Base-by-base conservation (phyloP, 2,888 invertebrate genomes). In the Brachynemurus nebulosus region DNA sequence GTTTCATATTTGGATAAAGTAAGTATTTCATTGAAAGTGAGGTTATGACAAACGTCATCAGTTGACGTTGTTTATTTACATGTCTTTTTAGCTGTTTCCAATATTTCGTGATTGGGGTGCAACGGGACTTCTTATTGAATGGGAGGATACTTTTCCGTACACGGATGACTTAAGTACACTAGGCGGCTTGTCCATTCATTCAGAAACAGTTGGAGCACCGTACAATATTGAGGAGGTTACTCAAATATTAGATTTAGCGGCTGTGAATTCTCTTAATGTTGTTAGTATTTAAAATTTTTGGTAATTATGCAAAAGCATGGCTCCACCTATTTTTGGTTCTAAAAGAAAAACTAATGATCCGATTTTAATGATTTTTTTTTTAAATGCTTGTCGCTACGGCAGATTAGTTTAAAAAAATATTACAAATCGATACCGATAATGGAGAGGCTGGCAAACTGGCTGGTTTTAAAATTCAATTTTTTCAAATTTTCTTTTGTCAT, bases 71-170 rank as follows among this genome's bases (percentile, higher is more conserved):
- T 21, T 40, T 40, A 40, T 20, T 12, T 25, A 8, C 4, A 40
- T 14, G 11, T 50, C 43, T 50, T 61, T 62, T 37, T 53, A 74
- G 72, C 61, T 83, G 46, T 75, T 80, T 55, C 72, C 74, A 12
- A 61, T 75, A 37, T 59, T 80, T 50, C 65, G 68, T 54, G 65
- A 72, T 59, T 74, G 82, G 70, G 83, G 88, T 17, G 85, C 81
- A 0, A 89, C 86, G 2, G 90, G 90, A 2, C 61, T 90, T 16
- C 67, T 90, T 9, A 55, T 90, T 34, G 90, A 90, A 66, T 90
- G 89, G 83, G 90, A 91, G 58, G 90, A 91, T 57, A 86, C 86
- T 49, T 91, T 90, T 63, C 90, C 90, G 0, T 90, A 83, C 60
- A 66, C 66, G 5, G 75, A 71, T 38, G 72, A 73, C 9, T 63